Evolutionary conservation across 2,113 vertebrate species (phyloP).

Genomic region (Vombatus ursinus): DNA sequence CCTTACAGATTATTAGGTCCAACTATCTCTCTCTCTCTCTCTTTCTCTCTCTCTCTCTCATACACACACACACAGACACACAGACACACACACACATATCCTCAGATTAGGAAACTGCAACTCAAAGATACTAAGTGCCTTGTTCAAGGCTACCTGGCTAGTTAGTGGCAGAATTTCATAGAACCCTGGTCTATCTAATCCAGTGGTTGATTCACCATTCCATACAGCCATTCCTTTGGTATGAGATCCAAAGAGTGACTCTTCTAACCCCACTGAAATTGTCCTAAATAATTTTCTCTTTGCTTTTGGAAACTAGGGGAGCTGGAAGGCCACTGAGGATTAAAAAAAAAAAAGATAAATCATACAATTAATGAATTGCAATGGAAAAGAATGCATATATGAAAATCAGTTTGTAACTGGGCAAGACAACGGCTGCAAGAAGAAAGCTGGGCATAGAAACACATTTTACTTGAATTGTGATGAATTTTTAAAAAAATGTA

Average conservation of each 20-base stretch:
- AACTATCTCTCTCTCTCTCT: not conserved
- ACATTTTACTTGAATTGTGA: slow-evolving; percentile 53
- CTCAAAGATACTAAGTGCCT: not conserved
- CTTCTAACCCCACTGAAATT: not conserved
- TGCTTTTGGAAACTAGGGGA: not conserved
- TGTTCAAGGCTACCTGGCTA: slow-evolving; percentile 1
- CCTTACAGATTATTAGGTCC: not conserved
- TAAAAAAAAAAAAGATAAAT: slow-evolving; percentile 33
- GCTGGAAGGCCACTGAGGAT: not conserved
- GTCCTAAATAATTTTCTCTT: not conserved
- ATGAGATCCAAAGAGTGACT: not conserved
- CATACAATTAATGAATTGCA: slow-evolving; percentile 50
- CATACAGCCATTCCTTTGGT: not conserved
- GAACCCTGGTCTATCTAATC: not conserved
- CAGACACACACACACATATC: not conserved
- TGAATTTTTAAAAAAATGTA: slow-evolving; percentile 56
- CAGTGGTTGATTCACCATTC: not conserved
- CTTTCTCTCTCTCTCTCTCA: too few relatives aligned
- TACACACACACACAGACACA: too few relatives aligned
- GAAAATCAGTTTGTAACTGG: slow-evolving; percentile 53
- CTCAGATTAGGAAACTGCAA: slow-evolving; percentile 18
- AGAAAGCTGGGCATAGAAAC: slow-evolving; percentile 42
- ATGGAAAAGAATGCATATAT: slow-evolving; percentile 46
- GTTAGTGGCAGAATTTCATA: not conserved
- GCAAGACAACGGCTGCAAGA: slow-evolving; percentile 41